Conservation (phyloP, 2,797 vertebrate genomes). For the Molossus alvarezi region DNA sequence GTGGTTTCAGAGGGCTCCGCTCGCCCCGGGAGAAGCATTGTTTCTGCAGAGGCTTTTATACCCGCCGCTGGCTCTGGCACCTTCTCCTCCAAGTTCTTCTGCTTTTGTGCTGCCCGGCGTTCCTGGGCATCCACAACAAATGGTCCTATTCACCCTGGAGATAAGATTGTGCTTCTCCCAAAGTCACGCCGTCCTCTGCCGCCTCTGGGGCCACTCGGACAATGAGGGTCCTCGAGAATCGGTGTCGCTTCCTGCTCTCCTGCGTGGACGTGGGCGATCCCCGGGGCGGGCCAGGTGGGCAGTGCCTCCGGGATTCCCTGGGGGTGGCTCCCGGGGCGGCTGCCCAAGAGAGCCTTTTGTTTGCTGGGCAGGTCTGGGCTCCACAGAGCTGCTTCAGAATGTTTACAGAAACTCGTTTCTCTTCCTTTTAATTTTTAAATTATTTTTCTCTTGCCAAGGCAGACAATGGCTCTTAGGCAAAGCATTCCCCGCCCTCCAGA, state of each 20-base stretch:
- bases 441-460: slow-evolving; percentile 61
- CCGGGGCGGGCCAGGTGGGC: slow-evolving; percentile 85
- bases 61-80: slow-evolving; percentile 64
- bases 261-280: slow-evolving; percentile 87
- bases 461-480: slow-evolving; percentile 57
- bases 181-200: slow-evolving; percentile 89
- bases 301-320: slow-evolving; percentile 54
- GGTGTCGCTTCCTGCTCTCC: slow-evolving; percentile 89
- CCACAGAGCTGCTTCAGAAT: background rate
- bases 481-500: slow-evolving; percentile 48
- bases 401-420: slow-evolving; percentile 43
- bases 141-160: slow-evolving; percentile 92
- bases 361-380: background rate
- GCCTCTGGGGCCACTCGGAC: slow-evolving; percentile 90
- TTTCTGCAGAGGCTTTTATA: slow-evolving; percentile 77
- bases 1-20: slow-evolving; percentile 80
- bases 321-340: slow-evolving; percentile 16
- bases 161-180: slow-evolving; percentile 92
- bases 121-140: slow-evolving; percentile 90
- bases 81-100: slow-evolving; percentile 73
- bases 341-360: slow-evolving; percentile 49
- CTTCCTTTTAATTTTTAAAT: slow-evolving; percentile 23
- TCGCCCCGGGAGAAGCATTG: slow-evolving; percentile 75
- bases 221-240: slow-evolving; percentile 90
- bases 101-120: slow-evolving; percentile 81